Evolutionary conservation across 1,140 invertebrate genomes (phyloP), one percentile per base, ranked within the genome.

Genomic region (Lethocerus indicus): DNA sequence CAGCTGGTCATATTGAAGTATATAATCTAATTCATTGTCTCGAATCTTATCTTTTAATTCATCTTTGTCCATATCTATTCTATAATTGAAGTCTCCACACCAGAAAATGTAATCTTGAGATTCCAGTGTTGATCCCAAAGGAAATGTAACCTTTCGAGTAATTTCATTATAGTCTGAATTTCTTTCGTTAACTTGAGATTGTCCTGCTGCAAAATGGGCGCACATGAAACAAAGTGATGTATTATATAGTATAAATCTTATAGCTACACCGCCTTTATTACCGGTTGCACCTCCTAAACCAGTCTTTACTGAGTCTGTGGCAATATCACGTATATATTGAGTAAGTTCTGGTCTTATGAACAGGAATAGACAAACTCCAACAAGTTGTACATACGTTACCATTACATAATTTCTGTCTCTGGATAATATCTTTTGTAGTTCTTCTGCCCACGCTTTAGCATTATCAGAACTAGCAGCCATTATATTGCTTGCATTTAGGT

Each of bases 61-160:
- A 13, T 97, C 92, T 62, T 91, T 92, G 47, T 87, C 80, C 73
- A 98, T 78, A 63, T 97, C 93, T 52, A 99, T 83, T 49, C 96
- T 74, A 63, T 98, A 99, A 65, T 99, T 99, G 66, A 99, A 98
- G 71, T 99, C 96, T 0, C 96, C 96, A 66, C 92, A 94, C 94
- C 95, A 99, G 65, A 99, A 98, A 0, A 98, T 80, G 66, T 94
- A 96, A 70, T 99, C 95, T 64, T 99, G 95, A 13, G 87, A 86
- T 64, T 88, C 84, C 1, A 98, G 65, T 0, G 83, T 87, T 51
- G 89, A 72, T 26, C 49, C 50, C 21, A 53, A 45, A 24, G 49
- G 54, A 49, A 51, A 59, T 40, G 49, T 53, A 16, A 49, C 20
- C 71, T 92, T 94, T 53, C 84, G 74, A 0, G 83, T 86, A 41